A percentile compares a stretch with the other conserved stretches of the same genome.
These are phyloP conservation scores for Caradrina kadenii DNA, from an alignment of 2,888 invertebrate species.

Conservation along the genomic window DNA sequence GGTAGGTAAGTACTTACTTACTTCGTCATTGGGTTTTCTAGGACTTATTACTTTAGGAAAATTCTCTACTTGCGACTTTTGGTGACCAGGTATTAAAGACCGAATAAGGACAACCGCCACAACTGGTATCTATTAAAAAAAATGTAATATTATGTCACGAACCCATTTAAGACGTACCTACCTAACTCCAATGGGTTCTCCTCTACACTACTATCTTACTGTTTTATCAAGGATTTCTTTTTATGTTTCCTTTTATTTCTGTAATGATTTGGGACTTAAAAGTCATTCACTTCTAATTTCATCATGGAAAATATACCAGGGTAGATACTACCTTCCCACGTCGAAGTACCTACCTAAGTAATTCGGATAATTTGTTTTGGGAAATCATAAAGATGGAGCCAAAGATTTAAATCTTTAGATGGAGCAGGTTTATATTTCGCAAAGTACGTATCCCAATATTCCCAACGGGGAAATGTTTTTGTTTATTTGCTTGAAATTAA, in stretches of 20 bases:
- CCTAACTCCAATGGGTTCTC: no score
- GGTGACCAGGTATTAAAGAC: background rate
- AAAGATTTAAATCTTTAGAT: background rate
- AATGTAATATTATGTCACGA: background rate
- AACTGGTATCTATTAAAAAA: no score
- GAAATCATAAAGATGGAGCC: conserved; percentile 11
- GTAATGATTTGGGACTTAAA: background rate
- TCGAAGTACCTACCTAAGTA: background rate
- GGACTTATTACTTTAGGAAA: conserved; percentile 24
- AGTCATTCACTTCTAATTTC: conserved; percentile 4
- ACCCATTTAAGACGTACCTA: background rate
- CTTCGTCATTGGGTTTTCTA: conserved; percentile 20
- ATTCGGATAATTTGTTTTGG: conserved; percentile 17
- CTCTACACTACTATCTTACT: no score
- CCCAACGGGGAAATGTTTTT: background rate
- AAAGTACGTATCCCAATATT: no score
- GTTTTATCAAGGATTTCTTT: no score
- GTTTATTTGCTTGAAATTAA: conserved; percentile 5
- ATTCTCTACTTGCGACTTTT: conserved; percentile 8
- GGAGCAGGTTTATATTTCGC: conserved; percentile 5
- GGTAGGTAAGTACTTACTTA: background rate
- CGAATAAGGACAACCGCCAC: background rate
- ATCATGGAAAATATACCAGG: no score
- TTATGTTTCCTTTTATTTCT: background rate
- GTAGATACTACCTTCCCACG: background rate